Percentiles rank a stretch among this genome's conserved stretches.
phyloP scores from a whole-genome alignment of 2,888 invertebrate species.

The Pogonocherus hispidulus region DNA sequence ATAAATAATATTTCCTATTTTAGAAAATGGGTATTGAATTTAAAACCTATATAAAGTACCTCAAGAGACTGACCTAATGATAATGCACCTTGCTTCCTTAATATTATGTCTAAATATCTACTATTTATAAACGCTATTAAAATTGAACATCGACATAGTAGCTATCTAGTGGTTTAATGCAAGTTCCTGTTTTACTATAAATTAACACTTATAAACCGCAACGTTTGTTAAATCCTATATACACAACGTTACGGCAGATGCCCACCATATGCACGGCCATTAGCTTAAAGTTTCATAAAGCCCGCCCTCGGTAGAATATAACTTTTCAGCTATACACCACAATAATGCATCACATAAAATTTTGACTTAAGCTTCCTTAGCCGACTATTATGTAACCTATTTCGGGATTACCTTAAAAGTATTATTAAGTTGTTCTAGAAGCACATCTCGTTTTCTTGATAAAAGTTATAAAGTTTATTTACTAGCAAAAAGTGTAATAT shows the following conservation, averaged over 20 bases:
- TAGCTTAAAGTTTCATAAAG: constrained; percentile 47
- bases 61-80: too few species aligned
- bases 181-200: constrained; percentile 42
- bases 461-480: too few species aligned
- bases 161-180: constrained; percentile 30
- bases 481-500: too few species aligned
- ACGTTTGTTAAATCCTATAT: constrained; percentile 46
- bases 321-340: constrained; percentile 2
- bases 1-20: too few species aligned
- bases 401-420: background rate
- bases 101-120: too few species aligned
- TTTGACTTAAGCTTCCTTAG: too few species aligned
- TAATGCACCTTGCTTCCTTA: too few species aligned
- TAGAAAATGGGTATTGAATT: too few species aligned
- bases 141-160: constrained; percentile 28
- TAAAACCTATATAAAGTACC: too few species aligned
- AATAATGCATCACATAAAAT: background rate
- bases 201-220: constrained; percentile 49
- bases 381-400: background rate
- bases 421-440: background rate
- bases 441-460: too few species aligned
- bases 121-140: constrained; percentile 29
- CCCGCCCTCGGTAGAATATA: constrained; percentile 8
- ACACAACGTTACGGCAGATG: constrained; percentile 44
- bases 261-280: constrained; percentile 44